These are phyloP conservation scores for Petaurus breviceps DNA, from an alignment of 2,113 vertebrate species.

Conservation along the genomic window DNA sequence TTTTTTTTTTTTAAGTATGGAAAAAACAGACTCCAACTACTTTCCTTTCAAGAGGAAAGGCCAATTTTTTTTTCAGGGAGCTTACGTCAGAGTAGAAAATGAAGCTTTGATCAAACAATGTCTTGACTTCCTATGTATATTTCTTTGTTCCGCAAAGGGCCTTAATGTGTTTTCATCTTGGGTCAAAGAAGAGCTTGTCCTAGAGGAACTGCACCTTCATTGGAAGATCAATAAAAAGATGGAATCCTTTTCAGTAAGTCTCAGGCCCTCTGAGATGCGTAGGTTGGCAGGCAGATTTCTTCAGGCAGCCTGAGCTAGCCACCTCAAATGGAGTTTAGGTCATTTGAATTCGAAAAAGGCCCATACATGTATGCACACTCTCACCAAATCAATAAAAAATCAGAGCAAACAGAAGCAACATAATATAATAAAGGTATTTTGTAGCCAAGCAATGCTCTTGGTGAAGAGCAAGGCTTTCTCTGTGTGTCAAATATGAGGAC, in stretches of 20 bases:
- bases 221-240: conserved; percentile 59
- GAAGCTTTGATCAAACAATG: conserved; percentile 75
- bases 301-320: not conserved
- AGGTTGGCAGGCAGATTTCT: conserved; percentile 32
- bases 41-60: conserved; percentile 66
- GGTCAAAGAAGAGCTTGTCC: conserved; percentile 69
- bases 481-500: conserved; percentile 42
- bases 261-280: conserved; percentile 11
- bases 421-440: conserved; percentile 7
- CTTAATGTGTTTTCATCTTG: conserved; percentile 70
- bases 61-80: conserved; percentile 46
- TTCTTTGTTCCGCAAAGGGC: conserved; percentile 75
- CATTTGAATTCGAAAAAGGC: conserved; percentile 67
- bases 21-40: conserved; percentile 62
- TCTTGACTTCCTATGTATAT: conserved; percentile 79
- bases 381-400: conserved; percentile 61
- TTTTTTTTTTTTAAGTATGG: not conserved
- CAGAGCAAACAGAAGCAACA: conserved; percentile 31
- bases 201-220: conserved; percentile 52
- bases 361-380: not conserved
- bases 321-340: conserved; percentile 67
- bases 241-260: conserved; percentile 32
- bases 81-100: conserved; percentile 68
- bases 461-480: conserved; percentile 33
- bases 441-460: not conserved